Evolutionary conservation across 30 jellyfish, hydroid and myxozoan genomes (phyloP), one percentile per base, ranked within the genome.

Genomic region (Hydra vulgaris): DNA sequence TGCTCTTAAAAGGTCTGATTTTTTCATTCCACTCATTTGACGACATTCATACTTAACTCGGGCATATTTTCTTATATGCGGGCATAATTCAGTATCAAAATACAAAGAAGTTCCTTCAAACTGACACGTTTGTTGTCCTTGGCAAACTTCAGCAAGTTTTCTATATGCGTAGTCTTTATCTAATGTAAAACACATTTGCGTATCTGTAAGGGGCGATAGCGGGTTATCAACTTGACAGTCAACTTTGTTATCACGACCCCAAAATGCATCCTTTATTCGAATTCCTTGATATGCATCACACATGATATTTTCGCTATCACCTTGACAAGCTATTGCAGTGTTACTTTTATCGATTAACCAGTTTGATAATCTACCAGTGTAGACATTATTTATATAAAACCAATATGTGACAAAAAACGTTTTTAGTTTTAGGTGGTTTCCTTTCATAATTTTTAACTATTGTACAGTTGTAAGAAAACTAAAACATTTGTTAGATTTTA

Each of bases 211-310:
- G 54, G 83, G 16, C 66, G 81, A 84, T 73, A 81, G 24, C 1
- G 96, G 95, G 27, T 87, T 70, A 53, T 71, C 85, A 23, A 93
- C 90, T 73, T 92, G 96, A 82, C 98, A 92, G 17, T 88, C 86
- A 21, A 70, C n/a, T 18, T 54, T 79, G 81, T 87, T 89, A 72
- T 92, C 96, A 68, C 98, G 87, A 12, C 98, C 98, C 98, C 98
- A 92, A 55, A 92, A 92, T 23, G 95, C 98, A 76, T 84, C 86
- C 8, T 72, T 82, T 4, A 92, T 80, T 15, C 94, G 76, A 52
- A 92, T 87, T 17, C 98, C 98, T 80, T 92, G 96, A 85, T 92
- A 92, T 53, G 72, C 87, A 1, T 87, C 88, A 55, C 98, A 92
- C 73, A 84, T 66, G 27, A 92, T 82, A 52, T 92, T 84, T 71